Evolutionary conservation across 2,113 vertebrate species (phyloP).

Genomic region (Malurus melanocephalus): DNA sequence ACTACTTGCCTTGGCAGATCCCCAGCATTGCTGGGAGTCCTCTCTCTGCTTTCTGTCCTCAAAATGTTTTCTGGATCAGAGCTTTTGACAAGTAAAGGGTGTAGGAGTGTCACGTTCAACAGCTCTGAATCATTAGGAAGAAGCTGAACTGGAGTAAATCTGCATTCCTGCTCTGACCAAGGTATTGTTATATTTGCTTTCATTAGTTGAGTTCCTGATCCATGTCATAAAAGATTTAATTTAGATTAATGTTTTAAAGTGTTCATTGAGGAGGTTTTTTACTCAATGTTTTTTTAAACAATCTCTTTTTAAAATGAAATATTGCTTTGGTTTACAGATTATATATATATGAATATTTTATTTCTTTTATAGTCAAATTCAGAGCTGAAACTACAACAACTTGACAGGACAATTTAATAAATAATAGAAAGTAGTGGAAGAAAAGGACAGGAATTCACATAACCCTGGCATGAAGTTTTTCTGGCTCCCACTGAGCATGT

Average conservation of each 20-base stretch:
- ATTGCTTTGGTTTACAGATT: not conserved
- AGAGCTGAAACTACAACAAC: not conserved
- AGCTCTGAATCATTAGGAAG: not conserved
- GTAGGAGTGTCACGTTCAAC: not conserved
- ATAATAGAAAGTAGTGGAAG: not conserved
- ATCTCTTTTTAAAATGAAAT: not conserved
- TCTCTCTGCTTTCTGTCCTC: constrained; percentile 6
- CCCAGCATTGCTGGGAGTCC: not conserved
- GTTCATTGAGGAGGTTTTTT: not conserved
- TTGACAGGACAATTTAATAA: not conserved
- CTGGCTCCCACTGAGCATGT: not conserved
- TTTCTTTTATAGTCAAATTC: not conserved
- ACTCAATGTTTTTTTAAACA: not conserved
- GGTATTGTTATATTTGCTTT: not conserved
- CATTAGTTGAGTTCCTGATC: not conserved
- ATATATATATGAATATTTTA: not conserved
- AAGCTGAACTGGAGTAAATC: not conserved
- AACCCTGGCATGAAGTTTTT: not conserved
- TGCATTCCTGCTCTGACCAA: not conserved
- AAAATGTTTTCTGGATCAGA: not conserved
- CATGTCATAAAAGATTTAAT: not conserved
- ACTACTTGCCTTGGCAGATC: not conserved
- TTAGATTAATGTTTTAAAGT: not conserved
- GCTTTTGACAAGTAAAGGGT: constrained; percentile 9
- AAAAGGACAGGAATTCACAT: not conserved